A percentile compares a stretch with the other conserved stretches of the same genome.
Conservation (phyloP, 2,888 invertebrate species). For the Eupithecia tripunctaria region DNA sequence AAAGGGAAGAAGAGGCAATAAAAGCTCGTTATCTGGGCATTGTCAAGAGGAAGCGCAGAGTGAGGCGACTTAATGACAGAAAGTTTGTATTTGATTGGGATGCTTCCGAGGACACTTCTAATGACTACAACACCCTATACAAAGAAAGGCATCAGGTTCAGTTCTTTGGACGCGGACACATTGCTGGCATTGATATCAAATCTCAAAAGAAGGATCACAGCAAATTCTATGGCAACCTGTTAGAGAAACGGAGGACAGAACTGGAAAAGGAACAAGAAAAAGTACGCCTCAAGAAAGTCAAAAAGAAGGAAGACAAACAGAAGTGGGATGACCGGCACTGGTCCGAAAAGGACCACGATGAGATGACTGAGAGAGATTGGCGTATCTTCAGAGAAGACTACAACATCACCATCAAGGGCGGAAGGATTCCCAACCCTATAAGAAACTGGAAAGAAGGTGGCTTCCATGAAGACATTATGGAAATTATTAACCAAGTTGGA, state of each 20-base stretch:
- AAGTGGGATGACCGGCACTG: slow-evolving; percentile 99
- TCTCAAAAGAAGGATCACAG: slow-evolving; percentile 97
- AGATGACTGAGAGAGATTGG: slow-evolving; percentile 99
- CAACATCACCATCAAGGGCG: slow-evolving; percentile 99
- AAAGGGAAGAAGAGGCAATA: slow-evolving; percentile 97
- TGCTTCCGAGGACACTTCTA: slow-evolving; percentile 98
- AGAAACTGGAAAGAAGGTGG: slow-evolving; percentile 97
- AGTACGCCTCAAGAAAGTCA: slow-evolving; percentile 94
- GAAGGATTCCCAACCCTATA: slow-evolving; percentile 97
- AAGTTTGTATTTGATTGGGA: slow-evolving; percentile 99
- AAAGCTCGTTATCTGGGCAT: slow-evolving; percentile 97
- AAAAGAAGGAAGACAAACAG: slow-evolving; percentile 98
- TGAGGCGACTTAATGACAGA: slow-evolving; percentile 96
- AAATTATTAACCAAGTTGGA: slow-evolving; percentile 97
- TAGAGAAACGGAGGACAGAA: slow-evolving; percentile 97
- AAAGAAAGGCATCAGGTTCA: slow-evolving; percentile 98
- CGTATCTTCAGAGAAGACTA: slow-evolving; percentile 99
- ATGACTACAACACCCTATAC: slow-evolving; percentile 98
- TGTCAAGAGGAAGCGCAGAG: slow-evolving; percentile 95
- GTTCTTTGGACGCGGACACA: slow-evolving; percentile 98
- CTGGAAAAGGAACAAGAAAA: slow-evolving; percentile 99
- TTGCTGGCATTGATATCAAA: slow-evolving; percentile 99
- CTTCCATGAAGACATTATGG: slow-evolving; percentile 94
- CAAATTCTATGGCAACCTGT: slow-evolving; percentile 97
- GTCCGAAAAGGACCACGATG: slow-evolving; percentile 96